A percentile compares a stretch with the other conserved stretches of the same genome.
Conservation (phyloP, 2,888 invertebrate genomes). For the Stegana nigrithorax region DNA sequence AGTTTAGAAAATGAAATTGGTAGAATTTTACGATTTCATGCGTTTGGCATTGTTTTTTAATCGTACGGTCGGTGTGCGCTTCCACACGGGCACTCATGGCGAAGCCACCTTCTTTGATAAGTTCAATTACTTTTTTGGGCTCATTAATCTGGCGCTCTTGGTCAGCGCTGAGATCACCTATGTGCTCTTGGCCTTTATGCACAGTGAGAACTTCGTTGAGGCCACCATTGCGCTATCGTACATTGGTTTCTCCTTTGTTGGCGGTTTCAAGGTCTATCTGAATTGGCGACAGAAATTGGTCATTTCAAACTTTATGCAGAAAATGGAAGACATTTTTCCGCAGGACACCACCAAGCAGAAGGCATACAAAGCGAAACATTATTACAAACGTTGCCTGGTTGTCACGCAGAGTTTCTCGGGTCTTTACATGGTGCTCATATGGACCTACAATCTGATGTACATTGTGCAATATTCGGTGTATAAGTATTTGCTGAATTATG, state of each 20-base stretch:
- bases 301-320: slow-evolving; percentile 43
- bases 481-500: slow-evolving; percentile 20
- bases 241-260: slow-evolving; percentile 55
- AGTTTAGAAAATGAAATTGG: slow-evolving; percentile 4
- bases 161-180: slow-evolving; percentile 46
- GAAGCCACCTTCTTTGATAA: background rate
- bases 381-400: slow-evolving; percentile 38
- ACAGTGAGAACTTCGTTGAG: slow-evolving; percentile 47
- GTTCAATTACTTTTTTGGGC: slow-evolving; percentile 4
- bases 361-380: slow-evolving; percentile 33
- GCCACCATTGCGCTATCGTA: slow-evolving; percentile 56
- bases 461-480: slow-evolving; percentile 48
- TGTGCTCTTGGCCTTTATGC: slow-evolving; percentile 40
- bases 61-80: slow-evolving; percentile 32
- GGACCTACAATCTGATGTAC: slow-evolving; percentile 59
- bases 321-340: slow-evolving; percentile 49
- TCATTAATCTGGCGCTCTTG: slow-evolving; percentile 27
- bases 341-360: slow-evolving; percentile 26
- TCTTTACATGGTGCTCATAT: slow-evolving; percentile 59
- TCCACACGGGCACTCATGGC: slow-evolving; percentile 10
- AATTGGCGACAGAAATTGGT: slow-evolving; percentile 49
- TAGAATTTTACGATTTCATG: slow-evolving; percentile 34
- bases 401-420: slow-evolving; percentile 48
- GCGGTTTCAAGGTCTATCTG: slow-evolving; percentile 54
- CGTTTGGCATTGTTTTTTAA: slow-evolving; percentile 36